Conservation (phyloP, 1,140 invertebrate species). For the Eupristina koningsbergeri region DNA sequence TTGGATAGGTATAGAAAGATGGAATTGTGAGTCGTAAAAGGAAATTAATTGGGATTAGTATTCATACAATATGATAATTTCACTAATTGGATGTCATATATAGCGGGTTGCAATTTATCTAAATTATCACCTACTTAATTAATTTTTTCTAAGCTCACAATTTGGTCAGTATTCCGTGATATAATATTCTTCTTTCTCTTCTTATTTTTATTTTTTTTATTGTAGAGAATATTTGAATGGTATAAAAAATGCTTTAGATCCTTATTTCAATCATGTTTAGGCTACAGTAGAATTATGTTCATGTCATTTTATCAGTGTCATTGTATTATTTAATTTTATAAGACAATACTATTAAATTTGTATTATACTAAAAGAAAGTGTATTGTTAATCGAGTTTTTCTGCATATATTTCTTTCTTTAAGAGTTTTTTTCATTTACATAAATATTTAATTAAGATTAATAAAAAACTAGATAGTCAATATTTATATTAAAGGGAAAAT, state of each 20-base stretch:
- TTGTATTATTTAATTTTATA: too few relatives aligned
- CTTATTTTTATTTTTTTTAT: background rate
- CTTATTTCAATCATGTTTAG: background rate
- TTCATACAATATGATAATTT: conserved; percentile 28
- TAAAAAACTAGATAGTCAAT: too few relatives aligned
- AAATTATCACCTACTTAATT: background rate
- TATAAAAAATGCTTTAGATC: background rate
- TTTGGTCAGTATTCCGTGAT: background rate
- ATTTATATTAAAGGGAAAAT: too few relatives aligned
- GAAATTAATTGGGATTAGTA: conserved; percentile 30
- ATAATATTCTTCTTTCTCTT: background rate
- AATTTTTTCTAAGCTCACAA: conserved; percentile 13
- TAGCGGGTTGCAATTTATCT: conserved; percentile 24
- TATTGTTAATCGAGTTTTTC: too few relatives aligned
- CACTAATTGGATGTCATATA: conserved; percentile 38
- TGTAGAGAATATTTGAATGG: background rate
- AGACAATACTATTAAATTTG: too few relatives aligned
- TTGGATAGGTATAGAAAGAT: background rate
- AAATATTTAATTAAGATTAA: too few relatives aligned
- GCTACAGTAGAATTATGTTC: background rate
- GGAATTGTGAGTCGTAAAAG: conserved; percentile 1
- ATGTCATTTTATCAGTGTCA: background rate
- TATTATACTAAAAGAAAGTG: too few relatives aligned
- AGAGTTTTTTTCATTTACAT: too few relatives aligned
- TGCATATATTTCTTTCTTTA: too few relatives aligned